phyloP scores from a whole-genome alignment of 2,888 invertebrate species.

The Yponomeuta sedellus region DNA sequence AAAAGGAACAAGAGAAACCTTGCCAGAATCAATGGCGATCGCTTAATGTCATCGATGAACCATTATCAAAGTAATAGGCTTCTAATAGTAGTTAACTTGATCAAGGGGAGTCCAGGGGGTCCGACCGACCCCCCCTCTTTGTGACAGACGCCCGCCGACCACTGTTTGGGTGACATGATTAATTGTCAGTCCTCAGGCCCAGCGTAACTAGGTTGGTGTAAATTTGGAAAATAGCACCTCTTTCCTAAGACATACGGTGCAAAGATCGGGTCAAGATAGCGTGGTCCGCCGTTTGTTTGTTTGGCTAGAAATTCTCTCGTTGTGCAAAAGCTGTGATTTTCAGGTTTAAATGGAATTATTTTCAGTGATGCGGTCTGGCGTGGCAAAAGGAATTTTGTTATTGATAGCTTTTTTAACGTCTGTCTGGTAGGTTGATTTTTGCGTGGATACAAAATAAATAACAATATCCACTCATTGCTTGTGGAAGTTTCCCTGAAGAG shows the following conservation, averaged over 20 bases:
- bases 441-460: no score
- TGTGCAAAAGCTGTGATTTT: background rate
- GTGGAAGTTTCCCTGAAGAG: no score
- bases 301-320: background rate
- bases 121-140: background rate
- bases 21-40: background rate
- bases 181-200: background rate
- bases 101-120: background rate
- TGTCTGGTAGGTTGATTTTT: no score
- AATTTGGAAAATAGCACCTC: background rate
- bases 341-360: background rate
- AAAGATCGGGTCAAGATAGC: background rate
- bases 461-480: no score
- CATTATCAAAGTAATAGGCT: conserved; percentile 26
- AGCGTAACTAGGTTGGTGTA: background rate
- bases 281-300: background rate
- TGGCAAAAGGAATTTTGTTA: no score
- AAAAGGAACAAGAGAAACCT: no score
- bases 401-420: no score
- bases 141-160: conserved; percentile 2
- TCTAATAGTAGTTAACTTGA: conserved; percentile 25
- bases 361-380: no score
- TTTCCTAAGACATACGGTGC: background rate
- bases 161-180: conserved; percentile 14
- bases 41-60: background rate